Conservation (phyloP, 2,888 invertebrate genomes). For the Xestia xanthographa region DNA sequence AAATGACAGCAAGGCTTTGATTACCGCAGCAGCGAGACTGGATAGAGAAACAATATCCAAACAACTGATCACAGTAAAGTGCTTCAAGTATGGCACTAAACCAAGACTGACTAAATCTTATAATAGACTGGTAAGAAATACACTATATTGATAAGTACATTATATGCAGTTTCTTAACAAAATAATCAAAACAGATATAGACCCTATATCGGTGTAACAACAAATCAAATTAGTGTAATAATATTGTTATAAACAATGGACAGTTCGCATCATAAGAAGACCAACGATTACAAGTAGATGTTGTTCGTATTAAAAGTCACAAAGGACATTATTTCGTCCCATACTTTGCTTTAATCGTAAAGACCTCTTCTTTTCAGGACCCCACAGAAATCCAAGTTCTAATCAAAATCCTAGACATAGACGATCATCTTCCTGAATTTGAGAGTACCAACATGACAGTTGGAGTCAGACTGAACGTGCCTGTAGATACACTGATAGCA, state of each 20-base stretch:
- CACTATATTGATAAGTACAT: too few species aligned
- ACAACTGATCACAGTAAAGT: conserved; percentile 92
- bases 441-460: conserved; percentile 91
- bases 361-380: conserved; percentile 86
- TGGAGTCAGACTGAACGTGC: conserved; percentile 94
- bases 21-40: conserved; percentile 91
- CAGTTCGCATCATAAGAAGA: neutral
- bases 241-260: neutral
- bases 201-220: neutral
- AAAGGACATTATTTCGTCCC: neutral
- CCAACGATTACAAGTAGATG: neutral
- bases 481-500: conserved; percentile 93
- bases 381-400: conserved; percentile 92
- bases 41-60: conserved; percentile 92
- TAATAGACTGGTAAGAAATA: conserved; percentile 89
- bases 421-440: conserved; percentile 94
- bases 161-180: neutral
- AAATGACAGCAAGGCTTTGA: conserved; percentile 91
- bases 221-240: neutral
- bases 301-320: neutral
- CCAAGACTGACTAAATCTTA: conserved; percentile 89
- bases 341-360: neutral
- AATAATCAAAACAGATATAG: too few species aligned
- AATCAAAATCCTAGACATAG: conserved; percentile 92
- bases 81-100: conserved; percentile 90